Conservation (phyloP, 2,113 vertebrate genomes). For the Chitala chitala region DNA sequence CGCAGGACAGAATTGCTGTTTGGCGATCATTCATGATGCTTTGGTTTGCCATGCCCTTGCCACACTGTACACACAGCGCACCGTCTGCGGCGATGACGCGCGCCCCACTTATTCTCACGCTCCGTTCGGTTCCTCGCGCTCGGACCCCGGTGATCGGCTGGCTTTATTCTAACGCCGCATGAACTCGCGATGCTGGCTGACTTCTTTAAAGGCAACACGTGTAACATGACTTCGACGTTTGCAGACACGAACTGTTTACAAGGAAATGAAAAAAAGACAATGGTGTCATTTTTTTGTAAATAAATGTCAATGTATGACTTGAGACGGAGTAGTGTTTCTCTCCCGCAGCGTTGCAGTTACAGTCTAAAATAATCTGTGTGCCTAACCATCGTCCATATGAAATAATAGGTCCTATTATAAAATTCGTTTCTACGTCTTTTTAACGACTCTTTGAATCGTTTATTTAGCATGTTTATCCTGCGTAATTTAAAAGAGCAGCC, state of each 20-base stretch:
- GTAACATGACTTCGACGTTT: background rate
- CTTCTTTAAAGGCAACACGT: background rate
- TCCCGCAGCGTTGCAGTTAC: too few relatives aligned
- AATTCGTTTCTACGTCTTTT: too few relatives aligned
- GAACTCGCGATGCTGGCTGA: background rate
- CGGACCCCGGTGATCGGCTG: background rate
- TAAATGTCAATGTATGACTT: too few relatives aligned
- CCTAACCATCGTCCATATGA: too few relatives aligned
- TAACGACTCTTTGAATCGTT: too few relatives aligned
- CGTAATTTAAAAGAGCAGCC: too few relatives aligned
- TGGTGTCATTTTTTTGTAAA: too few relatives aligned
- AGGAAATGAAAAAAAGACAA: too few relatives aligned
- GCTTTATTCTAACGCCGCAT: background rate
- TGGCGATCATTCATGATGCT: background rate
- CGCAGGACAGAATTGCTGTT: background rate
- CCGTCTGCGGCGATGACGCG: slow-evolving; percentile 3
- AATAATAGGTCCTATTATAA: too few relatives aligned
- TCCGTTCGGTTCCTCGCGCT: background rate
- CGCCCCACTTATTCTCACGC: background rate
- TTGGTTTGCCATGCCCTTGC: background rate
- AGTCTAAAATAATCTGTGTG: too few relatives aligned
- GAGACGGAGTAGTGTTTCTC: too few relatives aligned
- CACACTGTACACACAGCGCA: background rate
- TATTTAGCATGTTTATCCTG: too few relatives aligned
- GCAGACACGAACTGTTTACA: background rate